Conservation (phyloP, 1,140 invertebrate genomes). For the Heterodera schachtii region DNA sequence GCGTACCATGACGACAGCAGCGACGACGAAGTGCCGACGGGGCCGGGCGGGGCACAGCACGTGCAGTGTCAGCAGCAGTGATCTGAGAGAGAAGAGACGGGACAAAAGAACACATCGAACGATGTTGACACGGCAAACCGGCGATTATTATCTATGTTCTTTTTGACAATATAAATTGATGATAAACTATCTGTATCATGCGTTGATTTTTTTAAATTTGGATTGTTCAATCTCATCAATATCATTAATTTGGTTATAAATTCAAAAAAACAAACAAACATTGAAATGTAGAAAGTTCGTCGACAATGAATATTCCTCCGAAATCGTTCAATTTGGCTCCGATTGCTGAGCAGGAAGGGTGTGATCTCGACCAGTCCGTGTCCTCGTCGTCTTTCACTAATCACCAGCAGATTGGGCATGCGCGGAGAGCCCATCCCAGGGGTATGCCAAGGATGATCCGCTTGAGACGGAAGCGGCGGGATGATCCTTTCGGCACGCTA, state of each 20-base stretch:
- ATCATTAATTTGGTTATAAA: no score
- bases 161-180: neutral
- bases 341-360: neutral
- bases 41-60: conserved; percentile 37
- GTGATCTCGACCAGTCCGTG: neutral
- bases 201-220: no score
- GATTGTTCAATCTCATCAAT: no score
- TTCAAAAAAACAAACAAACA: no score
- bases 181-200: neutral
- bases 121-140: neutral
- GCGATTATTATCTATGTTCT: neutral
- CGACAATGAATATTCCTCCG: neutral
- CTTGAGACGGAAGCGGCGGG: conserved; percentile 15
- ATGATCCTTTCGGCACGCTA: conserved; percentile 27
- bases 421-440: neutral
- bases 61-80: conserved; percentile 47
- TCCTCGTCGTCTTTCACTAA: neutral
- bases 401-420: neutral
- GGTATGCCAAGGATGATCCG: neutral
- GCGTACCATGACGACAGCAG: conserved; percentile 50
- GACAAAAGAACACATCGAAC: neutral
- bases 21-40: conserved; percentile 31
- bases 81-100: neutral
- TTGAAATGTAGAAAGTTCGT: neutral
- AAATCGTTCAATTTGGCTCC: neutral